phyloP scores from a whole-genome alignment of 2,113 vertebrate genomes.

The Cepphus grylle region DNA sequence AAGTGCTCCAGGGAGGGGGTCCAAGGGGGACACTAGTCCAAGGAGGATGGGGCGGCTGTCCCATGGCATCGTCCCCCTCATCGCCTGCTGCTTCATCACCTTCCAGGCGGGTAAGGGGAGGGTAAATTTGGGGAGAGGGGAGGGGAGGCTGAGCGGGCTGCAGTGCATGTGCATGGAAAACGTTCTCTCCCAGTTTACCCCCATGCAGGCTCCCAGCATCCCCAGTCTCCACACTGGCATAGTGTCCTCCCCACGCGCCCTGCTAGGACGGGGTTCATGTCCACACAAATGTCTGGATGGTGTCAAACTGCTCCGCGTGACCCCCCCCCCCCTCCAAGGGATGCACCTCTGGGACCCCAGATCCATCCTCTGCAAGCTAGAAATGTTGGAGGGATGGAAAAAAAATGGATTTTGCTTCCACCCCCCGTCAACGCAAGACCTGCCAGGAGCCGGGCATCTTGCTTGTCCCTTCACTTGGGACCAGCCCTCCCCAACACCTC shows the following conservation, averaged over 20 bases:
- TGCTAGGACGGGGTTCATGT: not conserved
- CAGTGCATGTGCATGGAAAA: not conserved
- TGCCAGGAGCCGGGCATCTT: not conserved
- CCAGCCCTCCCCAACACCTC: not conserved
- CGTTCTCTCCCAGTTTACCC: not conserved
- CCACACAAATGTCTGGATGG: not conserved
- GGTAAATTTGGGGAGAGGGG: not conserved
- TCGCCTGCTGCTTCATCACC: not conserved
- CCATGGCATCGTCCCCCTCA: not conserved
- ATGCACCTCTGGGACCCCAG: not conserved
- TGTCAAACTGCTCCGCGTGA: not conserved
- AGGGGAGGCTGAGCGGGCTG: not conserved
- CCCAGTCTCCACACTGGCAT: not conserved
- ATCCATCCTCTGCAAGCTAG: not conserved
- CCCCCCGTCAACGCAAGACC: rapidly evolving
- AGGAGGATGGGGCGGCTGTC: not conserved
- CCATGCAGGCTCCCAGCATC: too few species aligned
- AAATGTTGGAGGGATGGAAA: not conserved
- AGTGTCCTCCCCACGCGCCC: rapidly evolving
- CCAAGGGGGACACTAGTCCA: not conserved
- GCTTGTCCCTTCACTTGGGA: not conserved
- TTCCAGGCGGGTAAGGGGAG: not conserved
- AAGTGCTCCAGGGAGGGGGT: not conserved
- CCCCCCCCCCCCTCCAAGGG: too few species aligned
- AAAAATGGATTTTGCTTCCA: not conserved